phyloP scores from a whole-genome alignment of 2,888 invertebrate species.

The Bruchidius siliquastri region DNA sequence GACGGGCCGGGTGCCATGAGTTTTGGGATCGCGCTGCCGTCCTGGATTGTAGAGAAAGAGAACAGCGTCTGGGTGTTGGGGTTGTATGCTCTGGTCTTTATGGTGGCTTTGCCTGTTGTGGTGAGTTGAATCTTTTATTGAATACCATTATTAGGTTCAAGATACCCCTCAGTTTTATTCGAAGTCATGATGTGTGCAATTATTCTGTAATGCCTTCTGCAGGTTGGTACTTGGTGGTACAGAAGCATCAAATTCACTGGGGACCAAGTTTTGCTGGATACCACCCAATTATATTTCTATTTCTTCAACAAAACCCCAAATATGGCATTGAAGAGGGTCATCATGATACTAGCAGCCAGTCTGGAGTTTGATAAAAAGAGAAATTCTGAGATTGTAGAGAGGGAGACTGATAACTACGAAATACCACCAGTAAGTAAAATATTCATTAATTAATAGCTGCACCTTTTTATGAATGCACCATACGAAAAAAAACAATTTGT shows the following conservation, averaged over 20 bases:
- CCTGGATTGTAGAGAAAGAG: conserved; percentile 99
- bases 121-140: conserved; percentile 48
- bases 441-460: too few relatives aligned
- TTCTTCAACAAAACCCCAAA: conserved; percentile 95
- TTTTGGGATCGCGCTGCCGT: conserved; percentile 98
- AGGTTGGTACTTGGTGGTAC: conserved; percentile 98
- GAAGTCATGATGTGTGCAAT: too few relatives aligned
- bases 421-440: conserved; percentile 57
- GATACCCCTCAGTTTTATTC: too few relatives aligned
- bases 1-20: conserved; percentile 99
- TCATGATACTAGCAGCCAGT: conserved; percentile 96
- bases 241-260: conserved; percentile 94
- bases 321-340: conserved; percentile 89
- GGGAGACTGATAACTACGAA: conserved; percentile 92
- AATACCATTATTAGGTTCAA: too few relatives aligned
- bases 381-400: conserved; percentile 90
- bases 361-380: conserved; percentile 92
- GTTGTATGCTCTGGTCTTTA: conserved; percentile 92
- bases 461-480: too few relatives aligned
- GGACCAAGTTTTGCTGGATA: conserved; percentile 93
- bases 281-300: conserved; percentile 93
- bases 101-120: conserved; percentile 89
- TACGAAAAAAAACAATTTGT: too few relatives aligned
- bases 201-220: too few relatives aligned
- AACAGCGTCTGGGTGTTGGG: conserved; percentile 98